Evolutionary conservation across 2,888 invertebrate species (phyloP).

Genomic region (Desoria tigrina): DNA sequence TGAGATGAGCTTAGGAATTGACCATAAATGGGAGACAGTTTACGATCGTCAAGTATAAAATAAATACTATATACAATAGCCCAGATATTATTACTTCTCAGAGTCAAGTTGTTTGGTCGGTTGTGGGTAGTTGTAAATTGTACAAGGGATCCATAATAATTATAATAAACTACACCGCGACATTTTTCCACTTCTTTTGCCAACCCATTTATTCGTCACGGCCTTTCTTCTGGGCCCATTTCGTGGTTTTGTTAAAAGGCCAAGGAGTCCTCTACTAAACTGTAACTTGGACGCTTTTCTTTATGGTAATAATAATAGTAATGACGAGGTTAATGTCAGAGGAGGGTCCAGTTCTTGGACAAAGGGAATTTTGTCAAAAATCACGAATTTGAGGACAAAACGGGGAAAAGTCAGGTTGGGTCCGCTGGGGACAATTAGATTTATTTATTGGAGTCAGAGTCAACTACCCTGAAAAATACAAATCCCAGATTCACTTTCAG

Average conservation of each 20-base stretch:
- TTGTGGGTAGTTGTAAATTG: too few species aligned
- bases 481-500: too few species aligned
- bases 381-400: neutral
- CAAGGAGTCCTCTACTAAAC: too few species aligned
- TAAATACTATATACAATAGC: neutral
- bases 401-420: conserved; percentile 1
- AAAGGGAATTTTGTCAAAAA: conserved; percentile 5
- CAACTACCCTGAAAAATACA: too few species aligned
- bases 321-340: conserved; percentile 12
- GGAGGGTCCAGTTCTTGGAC: conserved; percentile 25
- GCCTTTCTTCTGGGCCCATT: conserved; percentile 19
- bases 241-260: conserved; percentile 18
- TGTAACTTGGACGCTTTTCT: too few species aligned
- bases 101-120: neutral
- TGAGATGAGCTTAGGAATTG: too few species aligned
- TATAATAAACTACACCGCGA: conserved; percentile 20
- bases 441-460: neutral
- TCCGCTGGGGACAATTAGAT: neutral
- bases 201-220: conserved; percentile 21
- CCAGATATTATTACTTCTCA: neutral
- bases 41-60: neutral
- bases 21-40: conserved; percentile 3
- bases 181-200: conserved; percentile 14
- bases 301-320: too few species aligned
- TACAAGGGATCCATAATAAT: neutral